phyloP scores from a whole-genome alignment of 1,140 invertebrate genomes.

The Mya arenaria region DNA sequence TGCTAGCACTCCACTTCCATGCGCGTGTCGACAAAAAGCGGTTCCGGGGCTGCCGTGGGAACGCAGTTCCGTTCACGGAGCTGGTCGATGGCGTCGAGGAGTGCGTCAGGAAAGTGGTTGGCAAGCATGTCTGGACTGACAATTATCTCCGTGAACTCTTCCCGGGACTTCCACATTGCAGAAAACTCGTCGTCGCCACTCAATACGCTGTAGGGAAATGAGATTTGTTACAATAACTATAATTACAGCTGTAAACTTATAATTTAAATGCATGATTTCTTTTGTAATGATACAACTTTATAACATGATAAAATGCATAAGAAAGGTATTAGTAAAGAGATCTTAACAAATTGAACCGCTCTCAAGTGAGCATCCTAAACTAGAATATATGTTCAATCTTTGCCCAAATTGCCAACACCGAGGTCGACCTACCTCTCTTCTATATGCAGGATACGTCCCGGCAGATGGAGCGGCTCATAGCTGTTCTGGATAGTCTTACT shows the following conservation, averaged over 20 bases:
- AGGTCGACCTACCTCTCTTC: constrained; percentile 26
- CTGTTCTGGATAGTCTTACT: constrained; percentile 33
- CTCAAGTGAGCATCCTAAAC: neutral
- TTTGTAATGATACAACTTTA: too few species aligned
- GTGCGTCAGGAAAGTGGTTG: constrained; percentile 48
- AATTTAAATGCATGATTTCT: too few species aligned
- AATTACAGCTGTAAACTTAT: too few species aligned
- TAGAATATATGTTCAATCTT: neutral
- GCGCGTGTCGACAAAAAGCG: too few species aligned
- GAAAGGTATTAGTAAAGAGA: too few species aligned
- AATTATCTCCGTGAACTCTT: constrained; percentile 47
- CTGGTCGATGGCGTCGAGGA: constrained; percentile 50
- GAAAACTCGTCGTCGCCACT: constrained; percentile 42
- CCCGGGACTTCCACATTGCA: constrained; percentile 39
- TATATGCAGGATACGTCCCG: constrained; percentile 43
- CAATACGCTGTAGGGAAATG: constrained; percentile 18
- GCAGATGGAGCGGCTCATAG: constrained; percentile 21
- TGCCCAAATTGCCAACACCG: neutral
- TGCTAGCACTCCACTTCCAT: too few species aligned
- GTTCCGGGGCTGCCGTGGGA: neutral
- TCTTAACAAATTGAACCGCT: too few species aligned
- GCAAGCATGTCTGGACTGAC: constrained; percentile 47
- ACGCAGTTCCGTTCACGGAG: constrained; percentile 5
- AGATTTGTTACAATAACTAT: too few species aligned
- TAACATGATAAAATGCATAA: too few species aligned